Base-by-base conservation (phyloP, 1,140 invertebrate species). In the Drosophila sturtevanti region DNA sequence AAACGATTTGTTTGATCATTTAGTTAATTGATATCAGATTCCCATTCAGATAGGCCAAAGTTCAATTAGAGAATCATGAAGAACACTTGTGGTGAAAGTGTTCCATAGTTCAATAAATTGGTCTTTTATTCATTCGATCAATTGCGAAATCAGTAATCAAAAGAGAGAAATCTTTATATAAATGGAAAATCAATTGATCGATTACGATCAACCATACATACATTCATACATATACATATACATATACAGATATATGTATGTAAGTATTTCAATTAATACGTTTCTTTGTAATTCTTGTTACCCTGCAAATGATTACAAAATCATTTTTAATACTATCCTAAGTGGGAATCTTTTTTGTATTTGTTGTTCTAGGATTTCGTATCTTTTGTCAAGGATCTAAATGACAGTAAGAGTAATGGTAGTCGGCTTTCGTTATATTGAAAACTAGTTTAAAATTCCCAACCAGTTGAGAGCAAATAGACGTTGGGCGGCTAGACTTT, bases 1-100 rank as follows among this genome's bases (percentile, higher is more conserved):
- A 24, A 79, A 61, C 67, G 79, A 82, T 86, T 86, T 84, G 72
- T 56, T 64, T 79, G 56, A 89, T 86, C 79, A 67, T 86, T 77
- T 65, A 81, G 37, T 84, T 68, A 89, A 86, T 86, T 89, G 72
- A 89, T 70, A 79, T 68, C 63, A 60, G 55, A 68, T 48, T 48
- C 41, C 18, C 14, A 79, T 77, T 81, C 74, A 48, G 38, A 74
- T 69, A 72, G 72, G 75, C 62, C 64, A 65, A 52, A 76, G 72
- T 76, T 76, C 72, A 76, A 76, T 76, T 76, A 62, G 64, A 35
- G 16, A 21, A 18, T 21, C 27, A 16, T 31, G 63, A 59, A 74
- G 59, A 44, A 48, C 41, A 16, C 18, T 9, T 44, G 41, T 48
- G 16, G 16, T 18, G 16, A 48, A 48, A 48, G 41, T 48, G 64